Evolutionary conservation across 2,797 vertebrate species (phyloP).

Genomic region (Crenichthys baileyi): DNA sequence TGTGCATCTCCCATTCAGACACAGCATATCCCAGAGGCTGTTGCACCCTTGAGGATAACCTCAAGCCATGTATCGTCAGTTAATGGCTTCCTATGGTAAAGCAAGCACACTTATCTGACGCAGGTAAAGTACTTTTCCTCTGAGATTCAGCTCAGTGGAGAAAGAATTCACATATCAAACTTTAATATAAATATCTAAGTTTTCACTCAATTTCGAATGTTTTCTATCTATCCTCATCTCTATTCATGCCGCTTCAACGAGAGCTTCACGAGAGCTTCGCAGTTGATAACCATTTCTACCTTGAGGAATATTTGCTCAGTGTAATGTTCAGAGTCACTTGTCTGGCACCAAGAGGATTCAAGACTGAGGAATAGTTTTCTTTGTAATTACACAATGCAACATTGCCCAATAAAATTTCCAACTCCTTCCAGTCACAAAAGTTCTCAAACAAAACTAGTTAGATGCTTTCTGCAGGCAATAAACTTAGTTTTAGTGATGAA

Average conservation of each 20-base stretch:
- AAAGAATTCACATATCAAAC: slow-evolving; percentile 38
- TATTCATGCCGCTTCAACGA: slow-evolving; percentile 27
- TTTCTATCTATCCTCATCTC: slow-evolving; percentile 33
- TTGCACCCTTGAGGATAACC: slow-evolving; percentile 65
- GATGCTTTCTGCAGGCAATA: background rate
- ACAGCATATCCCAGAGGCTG: slow-evolving; percentile 58
- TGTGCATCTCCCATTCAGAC: slow-evolving; percentile 60
- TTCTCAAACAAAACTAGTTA: background rate
- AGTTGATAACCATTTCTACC: slow-evolving; percentile 8
- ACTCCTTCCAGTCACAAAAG: background rate
- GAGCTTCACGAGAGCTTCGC: slow-evolving; percentile 11
- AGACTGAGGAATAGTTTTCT: background rate
- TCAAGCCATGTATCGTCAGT: slow-evolving; percentile 54
- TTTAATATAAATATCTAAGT: slow-evolving; percentile 50
- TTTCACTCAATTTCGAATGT: slow-evolving; percentile 30
- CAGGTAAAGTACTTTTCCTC: slow-evolving; percentile 40
- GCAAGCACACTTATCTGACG: slow-evolving; percentile 51
- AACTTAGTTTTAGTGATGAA: background rate
- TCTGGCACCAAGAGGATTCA: background rate
- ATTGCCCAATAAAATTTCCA: background rate
- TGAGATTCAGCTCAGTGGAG: slow-evolving; percentile 45
- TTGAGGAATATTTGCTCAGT: slow-evolving; percentile 1
- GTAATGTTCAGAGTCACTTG: slow-evolving; percentile 8
- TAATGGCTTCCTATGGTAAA: slow-evolving; percentile 64
- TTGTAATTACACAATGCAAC: background rate